phyloP scores from a whole-genome alignment of 2,113 vertebrate genomes.

The Manacus vitellinus region DNA sequence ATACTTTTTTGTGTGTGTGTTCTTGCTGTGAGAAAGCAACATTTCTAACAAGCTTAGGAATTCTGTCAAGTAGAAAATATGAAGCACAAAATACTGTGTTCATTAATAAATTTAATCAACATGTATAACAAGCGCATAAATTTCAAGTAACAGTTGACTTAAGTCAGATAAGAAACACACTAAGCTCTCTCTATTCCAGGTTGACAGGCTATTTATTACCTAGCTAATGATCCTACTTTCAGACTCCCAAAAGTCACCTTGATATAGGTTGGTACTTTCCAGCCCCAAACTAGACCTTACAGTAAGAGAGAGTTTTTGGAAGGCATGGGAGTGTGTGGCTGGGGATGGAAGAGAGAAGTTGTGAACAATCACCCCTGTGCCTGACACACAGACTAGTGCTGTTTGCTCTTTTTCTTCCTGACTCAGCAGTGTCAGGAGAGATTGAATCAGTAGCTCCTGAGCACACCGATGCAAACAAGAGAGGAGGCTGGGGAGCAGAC shows the following conservation, averaged over 20 bases:
- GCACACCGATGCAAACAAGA: not conserved
- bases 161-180: not conserved
- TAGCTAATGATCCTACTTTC: not conserved
- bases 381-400: not conserved
- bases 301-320: not conserved
- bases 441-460: constrained; percentile 38
- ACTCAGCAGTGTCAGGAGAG: constrained; percentile 18
- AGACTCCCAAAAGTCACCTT: not conserved
- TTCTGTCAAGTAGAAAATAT: not conserved
- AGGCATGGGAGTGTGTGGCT: not conserved
- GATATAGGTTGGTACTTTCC: not conserved
- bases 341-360: not conserved
- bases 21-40: not conserved
- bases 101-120: not conserved
- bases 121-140: not conserved
- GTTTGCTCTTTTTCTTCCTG: not conserved
- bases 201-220: not conserved
- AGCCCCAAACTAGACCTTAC: not conserved
- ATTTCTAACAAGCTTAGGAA: not conserved
- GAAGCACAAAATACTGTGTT: not conserved
- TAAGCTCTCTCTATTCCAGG: not conserved
- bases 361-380: not conserved
- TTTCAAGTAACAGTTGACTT: not conserved
- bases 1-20: not conserved
- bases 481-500: not conserved